Conservation (phyloP, 2,113 vertebrate genomes). For the Trinectes maculatus region DNA sequence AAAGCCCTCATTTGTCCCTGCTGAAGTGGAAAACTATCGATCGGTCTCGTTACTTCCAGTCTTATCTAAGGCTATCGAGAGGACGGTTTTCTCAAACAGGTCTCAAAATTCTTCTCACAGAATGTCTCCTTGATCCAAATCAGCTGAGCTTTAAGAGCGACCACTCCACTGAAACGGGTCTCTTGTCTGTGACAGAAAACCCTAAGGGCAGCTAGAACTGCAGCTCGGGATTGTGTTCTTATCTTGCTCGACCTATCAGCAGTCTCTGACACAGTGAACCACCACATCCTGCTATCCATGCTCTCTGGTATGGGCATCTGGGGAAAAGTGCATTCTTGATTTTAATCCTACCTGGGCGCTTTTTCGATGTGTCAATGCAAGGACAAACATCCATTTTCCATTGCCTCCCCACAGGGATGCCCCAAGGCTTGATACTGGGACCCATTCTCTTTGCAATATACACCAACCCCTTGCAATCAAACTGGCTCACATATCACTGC, state of each 20-base stretch:
- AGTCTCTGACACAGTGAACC: not conserved
- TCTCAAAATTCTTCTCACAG: not conserved
- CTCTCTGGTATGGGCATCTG: not conserved
- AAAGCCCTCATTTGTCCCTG: not conserved
- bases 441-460: not conserved
- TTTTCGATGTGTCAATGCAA: not conserved
- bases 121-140: conserved; percentile 2
- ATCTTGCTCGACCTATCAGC: not conserved
- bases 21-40: not conserved
- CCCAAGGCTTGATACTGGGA: not conserved
- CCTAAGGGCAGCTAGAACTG: not conserved
- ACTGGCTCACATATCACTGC: not conserved
- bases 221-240: not conserved
- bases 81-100: not conserved
- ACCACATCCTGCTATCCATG: not conserved
- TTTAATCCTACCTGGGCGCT: not conserved
- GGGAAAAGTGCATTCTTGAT: not conserved
- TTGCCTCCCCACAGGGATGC: not conserved
- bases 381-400: not conserved
- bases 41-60: not conserved
- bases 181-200: conserved; percentile 6
- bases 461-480: not conserved
- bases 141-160: not conserved
- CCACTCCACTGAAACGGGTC: not conserved
- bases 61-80: not conserved